A percentile compares a stretch with the other conserved stretches of the same genome.
Evolutionary conservation across 2,113 vertebrate genomes (phyloP).

Genomic region (Stigmatopora argus): DNA sequence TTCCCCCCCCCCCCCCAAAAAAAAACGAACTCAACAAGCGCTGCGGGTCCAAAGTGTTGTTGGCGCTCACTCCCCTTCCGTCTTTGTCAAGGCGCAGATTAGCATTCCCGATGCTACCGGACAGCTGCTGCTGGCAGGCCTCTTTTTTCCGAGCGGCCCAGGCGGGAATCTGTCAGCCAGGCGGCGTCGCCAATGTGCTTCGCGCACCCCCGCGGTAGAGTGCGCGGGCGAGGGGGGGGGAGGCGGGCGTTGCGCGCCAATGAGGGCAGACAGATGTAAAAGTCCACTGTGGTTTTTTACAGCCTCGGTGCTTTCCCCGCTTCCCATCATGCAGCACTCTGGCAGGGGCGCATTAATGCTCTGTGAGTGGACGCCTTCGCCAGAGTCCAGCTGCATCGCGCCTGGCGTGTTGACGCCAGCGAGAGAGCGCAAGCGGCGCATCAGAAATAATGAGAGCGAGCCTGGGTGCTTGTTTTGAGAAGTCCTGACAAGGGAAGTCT

Average conservation of each 20-base stretch:
- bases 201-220: constrained; percentile 36
- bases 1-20: constrained; percentile 7
- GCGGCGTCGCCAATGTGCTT: constrained; percentile 49
- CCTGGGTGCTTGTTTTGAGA: not conserved
- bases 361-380: constrained; percentile 27
- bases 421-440: not conserved
- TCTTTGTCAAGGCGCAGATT: constrained; percentile 62
- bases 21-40: constrained; percentile 56
- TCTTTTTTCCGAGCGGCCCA: constrained; percentile 43
- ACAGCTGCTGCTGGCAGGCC: constrained; percentile 72
- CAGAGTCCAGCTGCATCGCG: constrained; percentile 1
- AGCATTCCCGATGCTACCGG: constrained; percentile 65
- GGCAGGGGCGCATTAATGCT: constrained; percentile 36
- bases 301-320: constrained; percentile 31
- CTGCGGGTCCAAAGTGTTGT: constrained; percentile 47
- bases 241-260: constrained; percentile 54
- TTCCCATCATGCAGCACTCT: constrained; percentile 42
- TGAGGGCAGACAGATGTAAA: constrained; percentile 73
- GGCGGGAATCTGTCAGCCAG: constrained; percentile 62
- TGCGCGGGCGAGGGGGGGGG: constrained; percentile 35
- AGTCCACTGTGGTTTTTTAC: constrained; percentile 55
- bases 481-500: not conserved
- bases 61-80: constrained; percentile 57
- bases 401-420: not conserved
- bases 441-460: not conserved